Evolutionary conservation across 2,113 vertebrate genomes (phyloP).

Genomic region (Pterophyllum scalare): DNA sequence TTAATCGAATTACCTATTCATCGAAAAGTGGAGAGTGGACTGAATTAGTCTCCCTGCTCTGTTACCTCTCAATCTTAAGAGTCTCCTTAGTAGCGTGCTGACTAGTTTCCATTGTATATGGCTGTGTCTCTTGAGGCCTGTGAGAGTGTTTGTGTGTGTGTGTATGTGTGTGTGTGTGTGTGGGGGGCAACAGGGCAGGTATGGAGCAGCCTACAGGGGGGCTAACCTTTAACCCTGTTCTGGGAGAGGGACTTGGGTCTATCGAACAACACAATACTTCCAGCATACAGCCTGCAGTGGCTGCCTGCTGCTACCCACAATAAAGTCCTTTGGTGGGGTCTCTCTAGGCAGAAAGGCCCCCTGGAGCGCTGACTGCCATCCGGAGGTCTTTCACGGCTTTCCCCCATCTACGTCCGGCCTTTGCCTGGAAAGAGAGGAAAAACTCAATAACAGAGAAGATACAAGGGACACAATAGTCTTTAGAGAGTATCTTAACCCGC

Average conservation of each 20-base stretch:
- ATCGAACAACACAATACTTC: slow-evolving; percentile 75
- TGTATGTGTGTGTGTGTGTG: slow-evolving; percentile 38
- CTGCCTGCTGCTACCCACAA: slow-evolving; percentile 96
- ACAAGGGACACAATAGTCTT: slow-evolving; percentile 92
- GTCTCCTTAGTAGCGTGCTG: slow-evolving; percentile 55
- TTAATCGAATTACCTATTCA: slow-evolving; percentile 74
- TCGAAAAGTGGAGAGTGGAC: slow-evolving; percentile 55
- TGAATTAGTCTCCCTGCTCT: slow-evolving; percentile 71
- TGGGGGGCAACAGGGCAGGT: slow-evolving; percentile 80
- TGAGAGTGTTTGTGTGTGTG: slow-evolving; percentile 11
- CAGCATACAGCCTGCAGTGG: slow-evolving; percentile 81
- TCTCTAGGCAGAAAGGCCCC: slow-evolving; percentile 86
- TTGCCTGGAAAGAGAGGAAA: slow-evolving; percentile 73
- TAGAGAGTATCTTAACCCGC: slow-evolving; percentile 92
- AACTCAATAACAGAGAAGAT: slow-evolving; percentile 90
- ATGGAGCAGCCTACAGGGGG: slow-evolving; percentile 74
- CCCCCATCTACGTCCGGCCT: slow-evolving; percentile 73
- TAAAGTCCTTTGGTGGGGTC: slow-evolving; percentile 81
- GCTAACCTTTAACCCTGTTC: slow-evolving; percentile 88
- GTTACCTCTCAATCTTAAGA: slow-evolving; percentile 72
- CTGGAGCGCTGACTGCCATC: slow-evolving; percentile 86
- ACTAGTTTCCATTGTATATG: slow-evolving; percentile 60
- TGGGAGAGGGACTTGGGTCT: slow-evolving; percentile 73
- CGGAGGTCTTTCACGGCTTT: slow-evolving; percentile 87
- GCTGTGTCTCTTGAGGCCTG: slow-evolving; percentile 33